Percentiles rank a stretch among this genome's conserved stretches.
phyloP scores from a whole-genome alignment of 1,140 invertebrate species.

The Helicorthomorpha holstii region DNA sequence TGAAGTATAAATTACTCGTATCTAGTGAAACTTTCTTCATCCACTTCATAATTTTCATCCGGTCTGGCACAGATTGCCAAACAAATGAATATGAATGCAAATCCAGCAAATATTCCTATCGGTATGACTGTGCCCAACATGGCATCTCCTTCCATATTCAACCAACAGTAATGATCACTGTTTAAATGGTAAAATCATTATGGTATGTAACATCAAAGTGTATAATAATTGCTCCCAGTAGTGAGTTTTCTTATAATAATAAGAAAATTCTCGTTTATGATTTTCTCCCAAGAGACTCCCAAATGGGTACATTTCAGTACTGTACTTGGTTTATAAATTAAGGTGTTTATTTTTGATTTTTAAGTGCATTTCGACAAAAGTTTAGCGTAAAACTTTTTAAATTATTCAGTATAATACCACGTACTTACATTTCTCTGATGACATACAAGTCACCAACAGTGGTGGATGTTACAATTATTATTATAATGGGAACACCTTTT shows the following conservation, averaged over 20 bases:
- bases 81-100: not conserved
- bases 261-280: too few species aligned
- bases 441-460: not conserved
- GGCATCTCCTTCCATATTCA: not conserved
- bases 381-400: not conserved
- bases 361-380: too few species aligned
- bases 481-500: not conserved
- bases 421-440: not conserved
- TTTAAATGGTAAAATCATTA: not conserved
- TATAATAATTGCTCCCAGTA: not conserved
- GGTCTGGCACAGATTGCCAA: not conserved
- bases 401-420: not conserved
- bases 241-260: too few species aligned
- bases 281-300: not conserved
- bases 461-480: not conserved
- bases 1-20: not conserved
- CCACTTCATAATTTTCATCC: constrained; percentile 2
- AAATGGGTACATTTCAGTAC: not conserved
- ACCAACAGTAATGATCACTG: not conserved
- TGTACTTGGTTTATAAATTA: not conserved
- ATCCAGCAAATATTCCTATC: not conserved
- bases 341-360: not conserved
- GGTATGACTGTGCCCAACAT: not conserved
- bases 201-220: not conserved
- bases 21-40: constrained; percentile 3